Conservation (phyloP, 2,888 invertebrate species). For the Choristoneura rosaceana region DNA sequence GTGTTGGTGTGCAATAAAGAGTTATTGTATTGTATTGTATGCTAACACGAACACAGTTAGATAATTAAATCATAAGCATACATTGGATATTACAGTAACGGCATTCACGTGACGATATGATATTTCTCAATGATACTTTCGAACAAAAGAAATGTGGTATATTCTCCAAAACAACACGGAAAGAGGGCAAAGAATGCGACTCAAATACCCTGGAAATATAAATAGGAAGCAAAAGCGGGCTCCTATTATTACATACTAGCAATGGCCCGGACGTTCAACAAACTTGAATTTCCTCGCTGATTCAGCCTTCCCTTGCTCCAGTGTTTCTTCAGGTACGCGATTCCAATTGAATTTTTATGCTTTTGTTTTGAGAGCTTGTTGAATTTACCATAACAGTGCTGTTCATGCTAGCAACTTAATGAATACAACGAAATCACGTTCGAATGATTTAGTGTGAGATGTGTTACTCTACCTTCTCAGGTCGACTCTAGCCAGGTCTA, state of each 20-base stretch:
- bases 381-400: conserved; percentile 1
- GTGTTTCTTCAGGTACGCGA: conserved; percentile 8
- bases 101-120: not conserved
- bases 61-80: not conserved
- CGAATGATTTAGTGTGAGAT: too few species aligned
- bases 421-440: not conserved
- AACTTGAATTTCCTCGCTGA: conserved; percentile 27
- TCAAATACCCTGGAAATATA: conserved; percentile 26
- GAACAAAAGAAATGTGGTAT: conserved; percentile 1
- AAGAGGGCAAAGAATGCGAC: not conserved
- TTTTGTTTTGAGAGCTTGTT: conserved; percentile 15
- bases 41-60: not conserved
- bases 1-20: too few species aligned
- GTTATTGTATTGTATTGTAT: too few species aligned
- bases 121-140: not conserved
- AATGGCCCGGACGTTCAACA: conserved; percentile 12
- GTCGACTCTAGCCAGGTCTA: too few species aligned
- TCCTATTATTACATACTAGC: conserved; percentile 16
- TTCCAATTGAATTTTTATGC: conserved; percentile 13
- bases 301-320: conserved; percentile 17
- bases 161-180: conserved; percentile 4
- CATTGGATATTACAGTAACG: not conserved
- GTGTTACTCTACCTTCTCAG: too few species aligned
- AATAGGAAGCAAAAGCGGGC: conserved; percentile 13
- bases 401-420: not conserved